Base-by-base conservation (phyloP, 2,888 invertebrate species). In the Cosmia trapezina region DNA sequence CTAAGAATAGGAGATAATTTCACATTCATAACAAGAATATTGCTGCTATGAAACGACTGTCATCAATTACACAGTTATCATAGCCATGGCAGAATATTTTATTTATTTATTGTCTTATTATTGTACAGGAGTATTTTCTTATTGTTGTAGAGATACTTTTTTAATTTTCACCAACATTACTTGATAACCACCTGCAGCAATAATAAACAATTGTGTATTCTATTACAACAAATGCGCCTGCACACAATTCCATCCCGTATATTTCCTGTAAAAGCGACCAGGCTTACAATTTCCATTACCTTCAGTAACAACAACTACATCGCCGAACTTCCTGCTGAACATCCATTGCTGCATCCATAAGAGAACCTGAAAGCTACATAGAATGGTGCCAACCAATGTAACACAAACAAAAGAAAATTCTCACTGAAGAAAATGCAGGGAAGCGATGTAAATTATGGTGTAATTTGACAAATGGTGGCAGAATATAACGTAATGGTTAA, bases 391-490 rank as follows among this genome's bases (percentile, higher is more conserved):
- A 28, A 56, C 54, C 70, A 73, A 72, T 85, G 72, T 14, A 78
- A 22, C 41, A 7, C 4, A 0, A 60, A 56, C 56, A 65, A 75
- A 57, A 14, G 57, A 68, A 76, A 61, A 68, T 61, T 59, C n/a
- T 41, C 65, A 41, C 7, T 11, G 54, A 56, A 59, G 56, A 28
- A 64, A 73, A 74, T 51, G 43, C 56, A 47, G n/a, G 54, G 57
- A 22, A 67, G 45, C 64, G 69, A 78, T 85, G 77, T 82, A 83
- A 83, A 85, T 87, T 85, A 83, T 70, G 73, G 76, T 75, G 73
- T 83, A 81, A 88, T 88, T 87, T 88, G 87, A 88, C 81, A 87
- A 86, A 88, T 86, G 78, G 81, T 57, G 65, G 79, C 65, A 54
- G 76, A 83, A 75, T 81, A 80, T 80, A 74, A 67, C 71, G 68